Evolutionary conservation across 1,140 invertebrate genomes (phyloP).

Genomic region (Bombus sylvicola): DNA sequence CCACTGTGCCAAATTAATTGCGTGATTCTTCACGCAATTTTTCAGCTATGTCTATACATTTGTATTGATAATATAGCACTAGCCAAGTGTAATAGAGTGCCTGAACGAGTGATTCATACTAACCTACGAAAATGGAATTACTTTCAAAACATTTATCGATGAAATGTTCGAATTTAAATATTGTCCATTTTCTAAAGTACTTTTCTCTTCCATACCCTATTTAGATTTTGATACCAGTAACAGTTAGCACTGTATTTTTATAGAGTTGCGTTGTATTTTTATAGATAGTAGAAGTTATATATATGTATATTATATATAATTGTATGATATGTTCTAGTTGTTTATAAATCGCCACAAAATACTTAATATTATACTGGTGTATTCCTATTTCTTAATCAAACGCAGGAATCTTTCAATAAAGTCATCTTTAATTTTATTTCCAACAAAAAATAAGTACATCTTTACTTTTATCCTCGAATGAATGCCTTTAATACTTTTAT

Average conservation of each 20-base stretch:
- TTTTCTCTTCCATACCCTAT: slow-evolving; percentile 72
- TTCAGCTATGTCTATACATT: slow-evolving; percentile 65
- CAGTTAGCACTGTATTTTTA: slow-evolving; percentile 78
- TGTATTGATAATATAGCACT: slow-evolving; percentile 74
- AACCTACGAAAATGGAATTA: slow-evolving; percentile 61
- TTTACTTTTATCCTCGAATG: slow-evolving; percentile 30
- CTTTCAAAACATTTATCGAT: slow-evolving; percentile 54
- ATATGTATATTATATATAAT: slow-evolving; percentile 40
- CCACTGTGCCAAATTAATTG: slow-evolving; percentile 76
- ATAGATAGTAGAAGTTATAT: slow-evolving; percentile 74
- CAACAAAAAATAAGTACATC: slow-evolving; percentile 34
- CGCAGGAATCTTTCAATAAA: slow-evolving; percentile 50
- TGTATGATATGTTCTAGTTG: slow-evolving; percentile 74
- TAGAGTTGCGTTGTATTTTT: slow-evolving; percentile 77
- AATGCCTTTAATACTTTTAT: background rate
- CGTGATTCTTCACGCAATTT: slow-evolving; percentile 62
- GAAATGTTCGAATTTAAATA: slow-evolving; percentile 61
- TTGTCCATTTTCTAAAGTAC: slow-evolving; percentile 57
- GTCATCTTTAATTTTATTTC: slow-evolving; percentile 53
- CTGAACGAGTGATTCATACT: slow-evolving; percentile 78
- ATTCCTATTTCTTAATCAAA: slow-evolving; percentile 57
- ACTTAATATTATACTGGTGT: slow-evolving; percentile 60
- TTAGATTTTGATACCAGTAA: slow-evolving; percentile 76
- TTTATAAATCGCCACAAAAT: slow-evolving; percentile 65
- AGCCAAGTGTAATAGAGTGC: slow-evolving; percentile 80